Conservation (phyloP, 2,113 vertebrate genomes). For the Pelvicachromis taeniatus region DNA sequence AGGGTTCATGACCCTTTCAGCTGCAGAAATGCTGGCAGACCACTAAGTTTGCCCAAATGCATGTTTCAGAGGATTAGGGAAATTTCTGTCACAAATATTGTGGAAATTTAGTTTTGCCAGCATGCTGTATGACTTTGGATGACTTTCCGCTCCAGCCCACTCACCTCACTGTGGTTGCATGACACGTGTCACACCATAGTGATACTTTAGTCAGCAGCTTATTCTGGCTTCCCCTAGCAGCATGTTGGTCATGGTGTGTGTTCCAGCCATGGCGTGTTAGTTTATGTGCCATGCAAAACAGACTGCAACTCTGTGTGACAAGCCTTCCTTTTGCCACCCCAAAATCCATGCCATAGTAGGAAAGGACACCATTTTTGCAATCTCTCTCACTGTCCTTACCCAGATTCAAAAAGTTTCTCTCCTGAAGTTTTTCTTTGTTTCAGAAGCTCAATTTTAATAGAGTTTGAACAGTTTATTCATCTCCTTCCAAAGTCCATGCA, state of each 20-base stretch:
- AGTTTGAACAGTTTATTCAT: not conserved
- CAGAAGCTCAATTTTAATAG: not conserved
- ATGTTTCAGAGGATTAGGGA: constrained; percentile 3
- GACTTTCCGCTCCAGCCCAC: constrained; percentile 47
- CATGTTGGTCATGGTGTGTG: constrained; percentile 53
- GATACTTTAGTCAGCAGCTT: constrained; percentile 60
- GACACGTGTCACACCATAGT: constrained; percentile 23
- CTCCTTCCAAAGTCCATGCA: not conserved
- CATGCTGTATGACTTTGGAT: constrained; percentile 55
- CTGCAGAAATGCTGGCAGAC: not conserved
- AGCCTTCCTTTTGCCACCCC: constrained; percentile 16
- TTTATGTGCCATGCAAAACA: constrained; percentile 49
- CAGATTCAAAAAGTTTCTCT: not conserved
- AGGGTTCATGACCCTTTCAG: not conserved
- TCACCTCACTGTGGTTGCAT: constrained; percentile 37
- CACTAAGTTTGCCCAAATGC: not conserved
- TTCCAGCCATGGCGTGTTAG: constrained; percentile 41
- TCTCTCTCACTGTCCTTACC: not conserved
- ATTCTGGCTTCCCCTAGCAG: constrained; percentile 41
- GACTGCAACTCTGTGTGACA: constrained; percentile 59
- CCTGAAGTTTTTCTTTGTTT: not conserved
- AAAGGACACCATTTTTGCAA: not conserved
- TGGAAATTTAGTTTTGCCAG: constrained; percentile 36
- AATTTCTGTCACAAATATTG: constrained; percentile 21
- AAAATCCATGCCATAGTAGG: constrained; percentile 8